A percentile compares a stretch with the other conserved stretches of the same genome.
Conservation (phyloP, 1,140 invertebrate species). For the Amyelois transitella region DNA sequence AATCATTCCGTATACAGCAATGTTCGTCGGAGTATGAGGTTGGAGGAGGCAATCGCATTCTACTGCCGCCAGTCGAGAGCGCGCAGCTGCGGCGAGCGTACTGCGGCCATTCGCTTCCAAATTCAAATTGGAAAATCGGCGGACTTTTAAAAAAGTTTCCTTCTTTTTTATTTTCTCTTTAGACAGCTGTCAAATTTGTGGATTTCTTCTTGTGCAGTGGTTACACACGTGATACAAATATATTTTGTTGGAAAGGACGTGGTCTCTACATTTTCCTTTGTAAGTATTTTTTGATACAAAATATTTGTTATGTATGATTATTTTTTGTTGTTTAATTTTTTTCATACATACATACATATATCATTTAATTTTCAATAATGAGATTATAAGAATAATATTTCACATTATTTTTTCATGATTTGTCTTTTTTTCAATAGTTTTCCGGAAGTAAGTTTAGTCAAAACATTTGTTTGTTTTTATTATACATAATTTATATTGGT, state of each 20-base stretch:
- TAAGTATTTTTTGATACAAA: neutral
- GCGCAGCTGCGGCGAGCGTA: conserved; percentile 16
- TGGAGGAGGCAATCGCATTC: neutral
- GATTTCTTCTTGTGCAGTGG: conserved; percentile 6
- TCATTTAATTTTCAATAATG: no score
- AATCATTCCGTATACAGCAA: neutral
- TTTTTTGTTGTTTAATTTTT: no score
- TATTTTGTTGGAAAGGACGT: neutral
- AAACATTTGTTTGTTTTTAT: no score
- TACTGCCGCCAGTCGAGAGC: conserved; percentile 28
- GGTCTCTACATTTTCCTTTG: conserved; percentile 5
- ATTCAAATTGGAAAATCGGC: conserved; percentile 3
- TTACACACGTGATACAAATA: conserved; percentile 1
- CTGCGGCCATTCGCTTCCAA: neutral
- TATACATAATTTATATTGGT: no score
- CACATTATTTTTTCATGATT: no score
- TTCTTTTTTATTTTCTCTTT: no score
- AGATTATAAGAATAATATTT: no score
- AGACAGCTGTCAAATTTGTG: conserved; percentile 1
- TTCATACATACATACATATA: no score
- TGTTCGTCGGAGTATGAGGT: neutral
- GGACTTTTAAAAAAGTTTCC: conserved; percentile 5
- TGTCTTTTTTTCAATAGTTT: no score
- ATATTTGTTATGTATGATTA: no score
- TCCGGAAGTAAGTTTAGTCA: no score